Evolutionary conservation across 2,113 vertebrate genomes (phyloP), one percentile per base, ranked within the genome.

Genomic region (Rana temporaria): DNA sequence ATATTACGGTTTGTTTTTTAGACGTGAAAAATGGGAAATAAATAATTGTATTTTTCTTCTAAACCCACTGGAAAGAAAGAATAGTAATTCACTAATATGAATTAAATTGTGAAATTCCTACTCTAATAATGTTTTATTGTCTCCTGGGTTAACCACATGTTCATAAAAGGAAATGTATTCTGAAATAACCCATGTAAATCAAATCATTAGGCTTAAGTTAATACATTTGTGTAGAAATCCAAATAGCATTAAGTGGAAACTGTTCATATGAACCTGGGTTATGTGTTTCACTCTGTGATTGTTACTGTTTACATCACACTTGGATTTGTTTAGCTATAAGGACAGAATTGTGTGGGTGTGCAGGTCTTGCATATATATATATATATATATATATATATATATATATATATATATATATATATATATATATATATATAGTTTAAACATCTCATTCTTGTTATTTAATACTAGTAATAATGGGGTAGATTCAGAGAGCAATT

Each of bases 201-300:
- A 67, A 48, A 63, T 79, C 77, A 79, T 79, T 68, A 57, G 19
- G 38, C 64, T 68, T 24, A n/a, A 67, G 63, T 79, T 79, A 79
- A 78, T 78, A 66, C 56, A 78, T 73, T 32, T 78, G 48, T 68
- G 53, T 79, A n/a, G 17, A 68, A 66, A 79, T 68, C 19, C 26
- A 68, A 79, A 79, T 56, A 9, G 20, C 71, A 59, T 74, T 74
- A 74, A 30, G 30, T 74, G 71, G 55, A 18, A 59, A 68, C 24
- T 38, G 63, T 66, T 79, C 53, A 18, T 62, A 68, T 32, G 34
- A 52, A 34, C 77, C 42, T 20, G 22, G 30, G 52, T 68, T 79
- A 78, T 26, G 59, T 60, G 55, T 32, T 74, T 57, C 57, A 34
- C 55, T 74, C 26, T n/a, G 17, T 22, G 55, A 53, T 38, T 19